A percentile compares a stretch with the other conserved stretches of the same genome.
These are phyloP conservation scores for Anarhynchus alexandrinus DNA, from an alignment of 2,113 vertebrate genomes.

Conservation along the genomic window DNA sequence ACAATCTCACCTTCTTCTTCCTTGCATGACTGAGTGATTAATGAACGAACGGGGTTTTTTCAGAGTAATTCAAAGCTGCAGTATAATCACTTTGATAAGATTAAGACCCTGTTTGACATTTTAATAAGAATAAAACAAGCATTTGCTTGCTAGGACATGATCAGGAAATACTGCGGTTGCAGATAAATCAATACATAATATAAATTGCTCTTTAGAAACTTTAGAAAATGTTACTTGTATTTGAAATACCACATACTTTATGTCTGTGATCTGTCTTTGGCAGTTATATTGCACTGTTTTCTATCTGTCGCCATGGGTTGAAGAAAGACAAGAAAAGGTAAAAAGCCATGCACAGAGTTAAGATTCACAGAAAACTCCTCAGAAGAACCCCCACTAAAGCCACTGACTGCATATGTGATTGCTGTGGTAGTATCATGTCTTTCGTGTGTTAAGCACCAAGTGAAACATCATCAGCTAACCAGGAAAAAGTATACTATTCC, in stretches of 20 bases:
- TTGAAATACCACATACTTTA: neutral
- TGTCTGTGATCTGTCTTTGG: neutral
- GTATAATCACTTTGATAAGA: constrained; percentile 33
- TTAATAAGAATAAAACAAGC: constrained; percentile 12
- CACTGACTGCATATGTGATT: neutral
- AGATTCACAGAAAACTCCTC: neutral
- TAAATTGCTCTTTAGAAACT: neutral
- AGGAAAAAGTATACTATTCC: neutral
- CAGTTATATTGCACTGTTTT: neutral
- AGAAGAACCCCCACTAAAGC: neutral
- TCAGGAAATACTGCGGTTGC: neutral
- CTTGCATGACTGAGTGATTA: neutral
- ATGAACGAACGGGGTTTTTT: neutral
- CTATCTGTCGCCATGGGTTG: neutral
- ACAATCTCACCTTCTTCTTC: neutral
- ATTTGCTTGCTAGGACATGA: neutral
- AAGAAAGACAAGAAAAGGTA: neutral
- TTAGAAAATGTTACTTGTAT: neutral
- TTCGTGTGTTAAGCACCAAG: neutral
- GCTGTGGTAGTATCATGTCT: neutral
- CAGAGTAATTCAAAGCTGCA: constrained; percentile 1
- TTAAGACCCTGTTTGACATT: constrained; percentile 25
- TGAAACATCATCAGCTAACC: neutral
- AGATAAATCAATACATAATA: neutral
- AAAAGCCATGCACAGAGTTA: neutral